Conservation (phyloP, 53 echinoderm and acorn worm genomes). For the Paelopatides confundens region DNA sequence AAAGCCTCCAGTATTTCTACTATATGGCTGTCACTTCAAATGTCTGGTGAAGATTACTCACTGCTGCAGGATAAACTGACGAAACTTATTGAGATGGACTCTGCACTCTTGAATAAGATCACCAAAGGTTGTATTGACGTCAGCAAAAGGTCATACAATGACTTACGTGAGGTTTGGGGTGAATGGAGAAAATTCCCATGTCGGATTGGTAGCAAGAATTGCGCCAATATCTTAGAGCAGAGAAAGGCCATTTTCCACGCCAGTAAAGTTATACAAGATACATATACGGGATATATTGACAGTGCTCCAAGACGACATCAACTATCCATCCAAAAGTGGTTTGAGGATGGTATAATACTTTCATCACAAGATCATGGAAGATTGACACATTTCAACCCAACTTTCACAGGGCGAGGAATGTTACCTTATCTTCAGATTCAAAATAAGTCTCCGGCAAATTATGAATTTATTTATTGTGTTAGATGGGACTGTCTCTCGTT, state of each 20-base stretch:
- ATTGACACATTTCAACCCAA: constrained; percentile 2
- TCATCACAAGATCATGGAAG: not conserved
- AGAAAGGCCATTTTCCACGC: not conserved
- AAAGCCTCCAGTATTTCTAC: not conserved
- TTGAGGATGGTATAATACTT: not conserved
- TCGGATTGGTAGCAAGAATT: not conserved
- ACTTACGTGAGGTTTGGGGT: not conserved
- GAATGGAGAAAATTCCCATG: not conserved
- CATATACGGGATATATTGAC: too few relatives aligned
- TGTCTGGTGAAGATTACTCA: not conserved
- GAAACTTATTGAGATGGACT: not conserved
- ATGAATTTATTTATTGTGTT: not conserved
- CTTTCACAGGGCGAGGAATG: too few relatives aligned
- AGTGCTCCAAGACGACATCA: too few relatives aligned
- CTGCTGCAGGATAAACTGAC: not conserved
- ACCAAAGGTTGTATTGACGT: not conserved
- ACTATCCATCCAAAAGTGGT: constrained; percentile 11
- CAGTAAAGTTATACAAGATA: too few relatives aligned
- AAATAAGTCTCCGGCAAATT: not conserved
- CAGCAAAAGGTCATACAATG: not conserved
- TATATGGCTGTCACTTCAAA: not conserved
- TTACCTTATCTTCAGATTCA: not conserved
- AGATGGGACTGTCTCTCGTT: not conserved
- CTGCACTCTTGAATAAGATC: not conserved
- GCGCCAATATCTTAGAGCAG: not conserved